phyloP scores from a whole-genome alignment of 2,113 vertebrate species.

The Thamnaconus septentrionalis region DNA sequence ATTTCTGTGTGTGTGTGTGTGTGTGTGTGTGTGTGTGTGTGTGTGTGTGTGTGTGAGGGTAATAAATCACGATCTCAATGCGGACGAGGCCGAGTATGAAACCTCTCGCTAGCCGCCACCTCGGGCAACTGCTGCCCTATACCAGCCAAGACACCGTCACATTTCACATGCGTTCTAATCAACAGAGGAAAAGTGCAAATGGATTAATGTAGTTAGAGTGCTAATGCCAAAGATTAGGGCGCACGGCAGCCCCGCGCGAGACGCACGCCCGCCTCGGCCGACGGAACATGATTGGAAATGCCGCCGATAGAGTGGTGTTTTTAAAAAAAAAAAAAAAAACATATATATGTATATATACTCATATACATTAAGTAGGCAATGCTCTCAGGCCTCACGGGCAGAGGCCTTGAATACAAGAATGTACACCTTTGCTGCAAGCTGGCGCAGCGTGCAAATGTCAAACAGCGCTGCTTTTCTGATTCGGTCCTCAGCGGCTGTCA shows the following conservation, averaged over 20 bases:
- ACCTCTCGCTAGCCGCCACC: conserved; percentile 61
- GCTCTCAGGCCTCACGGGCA: conserved; percentile 37
- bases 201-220: conserved; percentile 69
- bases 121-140: conserved; percentile 72
- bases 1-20: conserved; percentile 28
- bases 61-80: conserved; percentile 75
- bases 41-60: conserved; percentile 43
- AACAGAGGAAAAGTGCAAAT: conserved; percentile 73
- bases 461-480: conserved; percentile 15
- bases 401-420: conserved; percentile 25
- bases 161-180: conserved; percentile 70
- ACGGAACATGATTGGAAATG: conserved; percentile 61
- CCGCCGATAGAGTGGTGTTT: conserved; percentile 49
- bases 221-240: conserved; percentile 65
- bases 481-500: conserved; percentile 8
- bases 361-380: conserved; percentile 1
- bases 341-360: too few species aligned
- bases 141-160: conserved; percentile 63
- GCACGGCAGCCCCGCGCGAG: conserved; percentile 54
- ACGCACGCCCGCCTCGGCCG: conserved; percentile 49
- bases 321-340: conserved; percentile 23
- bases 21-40: conserved; percentile 10
- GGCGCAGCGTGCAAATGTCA: conserved; percentile 23
- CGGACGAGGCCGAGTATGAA: conserved; percentile 61
- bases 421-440: conserved; percentile 1